Base-by-base conservation (phyloP, 2,888 invertebrate genomes). In the Sinotaia quadrata region DNA sequence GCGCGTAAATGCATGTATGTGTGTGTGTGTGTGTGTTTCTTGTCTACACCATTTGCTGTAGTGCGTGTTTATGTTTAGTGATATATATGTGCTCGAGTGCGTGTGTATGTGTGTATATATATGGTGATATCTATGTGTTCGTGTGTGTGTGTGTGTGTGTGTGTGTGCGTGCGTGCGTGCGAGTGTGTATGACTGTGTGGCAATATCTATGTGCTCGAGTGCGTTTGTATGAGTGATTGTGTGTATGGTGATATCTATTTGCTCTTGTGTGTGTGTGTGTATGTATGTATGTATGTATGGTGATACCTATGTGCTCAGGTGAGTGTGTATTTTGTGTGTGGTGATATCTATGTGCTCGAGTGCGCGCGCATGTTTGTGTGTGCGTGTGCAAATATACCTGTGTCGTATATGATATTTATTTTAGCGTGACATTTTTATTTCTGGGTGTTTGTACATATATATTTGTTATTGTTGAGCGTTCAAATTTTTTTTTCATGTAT, bases 71-170 rank as follows among this genome's bases (percentile, higher is more conserved):
- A n/a, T n/a, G 24, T 49, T 18, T 24, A 4, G 27, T n/a, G n/a
- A n/a, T n/a, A n/a, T n/a, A n/a, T n/a, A n/a, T n/a, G n/a, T n/a
- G n/a, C n/a, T n/a, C n/a, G n/a, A n/a, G 41, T 41, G n/a, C 24
- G 49, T 49, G n/a, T 49, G 49, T 49, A 18, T 49, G 49, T 49
- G n/a, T 49, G 49, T 18, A 18, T 49, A 24, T n/a, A n/a, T n/a
- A n/a, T n/a, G n/a, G n/a, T n/a, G n/a, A n/a, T n/a, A n/a, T n/a
- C n/a, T 18, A 18, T 49, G 49, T 18, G n/a, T 49, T 7, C 18
- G n/a, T 49, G 10, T 18, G n/a, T 27, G 29, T 27, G 24, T 27
- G 29, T 27, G 24, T 27, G 29, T 27, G 24, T 49, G 33, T 31
- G 31, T 49, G 49, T 41, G 31, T 49, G 31, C 33, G 24, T n/a